Evolutionary conservation across 2,113 vertebrate genomes (phyloP).

Genomic region (Hemiprocne comata): DNA sequence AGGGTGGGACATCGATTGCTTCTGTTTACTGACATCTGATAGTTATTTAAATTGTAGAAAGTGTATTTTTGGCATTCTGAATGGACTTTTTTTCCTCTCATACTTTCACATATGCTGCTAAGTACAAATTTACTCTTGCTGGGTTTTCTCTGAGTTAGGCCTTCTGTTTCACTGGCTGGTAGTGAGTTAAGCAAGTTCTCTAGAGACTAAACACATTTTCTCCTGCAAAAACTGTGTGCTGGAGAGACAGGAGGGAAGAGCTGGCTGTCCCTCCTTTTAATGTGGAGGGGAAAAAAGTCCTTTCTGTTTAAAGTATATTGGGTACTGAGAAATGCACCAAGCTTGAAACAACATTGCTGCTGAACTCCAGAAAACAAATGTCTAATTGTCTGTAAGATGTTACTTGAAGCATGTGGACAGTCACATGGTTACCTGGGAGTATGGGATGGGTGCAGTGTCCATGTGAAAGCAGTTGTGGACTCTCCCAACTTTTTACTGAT

Average conservation of each 20-base stretch:
- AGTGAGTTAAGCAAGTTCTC: not conserved
- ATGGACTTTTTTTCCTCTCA: not conserved
- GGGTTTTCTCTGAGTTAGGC: not conserved
- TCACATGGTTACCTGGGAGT: not conserved
- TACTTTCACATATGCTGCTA: rapidly evolving
- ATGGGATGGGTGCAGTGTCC: rapidly evolving
- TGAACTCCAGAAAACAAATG: not conserved
- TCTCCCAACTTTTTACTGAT: not conserved
- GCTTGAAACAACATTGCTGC: not conserved
- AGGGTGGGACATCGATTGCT: not conserved
- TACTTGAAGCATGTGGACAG: not conserved
- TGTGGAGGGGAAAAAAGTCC: too few relatives aligned
- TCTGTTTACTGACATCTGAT: not conserved
- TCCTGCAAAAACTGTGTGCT: not conserved
- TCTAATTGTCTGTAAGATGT: not conserved
- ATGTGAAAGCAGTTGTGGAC: not conserved
- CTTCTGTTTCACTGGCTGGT: not conserved
- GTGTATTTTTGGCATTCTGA: not conserved
- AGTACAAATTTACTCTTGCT: not conserved
- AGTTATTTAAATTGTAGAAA: not conserved
- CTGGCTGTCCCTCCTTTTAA: not conserved
- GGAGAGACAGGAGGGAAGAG: not conserved
- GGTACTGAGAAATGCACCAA: not conserved
- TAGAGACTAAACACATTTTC: not conserved
- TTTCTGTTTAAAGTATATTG: not conserved